Evolutionary conservation across 1,140 invertebrate species (phyloP).

Genomic region (Neodiprion virginianus): DNA sequence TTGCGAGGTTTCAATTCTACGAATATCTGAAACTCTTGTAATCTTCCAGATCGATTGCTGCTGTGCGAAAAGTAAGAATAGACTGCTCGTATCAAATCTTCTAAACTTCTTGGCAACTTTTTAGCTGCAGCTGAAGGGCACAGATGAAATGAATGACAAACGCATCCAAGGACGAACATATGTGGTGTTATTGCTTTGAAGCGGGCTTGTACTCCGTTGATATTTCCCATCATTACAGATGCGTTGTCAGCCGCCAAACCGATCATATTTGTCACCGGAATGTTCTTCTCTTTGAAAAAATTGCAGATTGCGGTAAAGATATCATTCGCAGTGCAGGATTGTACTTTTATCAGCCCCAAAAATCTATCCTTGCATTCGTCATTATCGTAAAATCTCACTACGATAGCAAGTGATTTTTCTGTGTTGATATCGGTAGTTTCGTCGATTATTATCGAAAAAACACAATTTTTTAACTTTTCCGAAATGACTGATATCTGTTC

Average conservation of each 20-base stretch:
- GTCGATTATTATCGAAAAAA: conserved; percentile 16
- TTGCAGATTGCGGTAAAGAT: conserved; percentile 21
- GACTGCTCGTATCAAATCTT: too few species aligned
- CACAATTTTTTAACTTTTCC: too few species aligned
- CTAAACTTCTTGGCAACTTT: too few species aligned
- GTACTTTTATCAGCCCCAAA: conserved; percentile 23
- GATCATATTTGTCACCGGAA: conserved; percentile 25
- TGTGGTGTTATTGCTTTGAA: too few species aligned
- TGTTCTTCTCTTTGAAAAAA: conserved; percentile 36
- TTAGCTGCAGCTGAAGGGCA: too few species aligned
- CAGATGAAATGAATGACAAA: too few species aligned
- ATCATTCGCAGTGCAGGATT: conserved; percentile 36
- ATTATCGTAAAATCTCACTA: conserved; percentile 16
- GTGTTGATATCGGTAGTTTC: conserved; percentile 22
- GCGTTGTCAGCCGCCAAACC: conserved; percentile 27
- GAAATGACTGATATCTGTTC: too few species aligned
- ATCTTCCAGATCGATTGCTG: conserved; percentile 31
- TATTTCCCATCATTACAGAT: conserved; percentile 17
- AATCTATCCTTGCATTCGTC: conserved; percentile 14
- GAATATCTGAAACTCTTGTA: too few species aligned
- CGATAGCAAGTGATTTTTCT: conserved; percentile 17
- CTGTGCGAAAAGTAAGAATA: conserved; percentile 34
- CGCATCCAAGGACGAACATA: neutral
- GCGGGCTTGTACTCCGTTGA: too few species aligned
- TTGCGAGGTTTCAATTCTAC: too few species aligned